phyloP scores from a whole-genome alignment of 2,113 vertebrate genomes.

The Isurus oxyrinchus region DNA sequence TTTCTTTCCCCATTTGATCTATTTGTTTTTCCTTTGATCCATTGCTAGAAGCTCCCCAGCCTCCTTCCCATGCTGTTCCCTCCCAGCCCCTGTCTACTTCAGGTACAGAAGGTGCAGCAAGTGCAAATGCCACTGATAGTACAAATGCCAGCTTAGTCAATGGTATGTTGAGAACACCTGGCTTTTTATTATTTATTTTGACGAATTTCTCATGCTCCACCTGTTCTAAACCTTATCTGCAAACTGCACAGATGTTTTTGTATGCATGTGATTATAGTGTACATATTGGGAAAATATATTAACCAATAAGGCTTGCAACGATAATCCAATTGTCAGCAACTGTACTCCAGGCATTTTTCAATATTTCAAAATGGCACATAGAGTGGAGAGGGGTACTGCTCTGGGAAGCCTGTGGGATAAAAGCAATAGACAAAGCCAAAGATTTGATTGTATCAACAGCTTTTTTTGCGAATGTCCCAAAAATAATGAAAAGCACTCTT shows the following conservation, averaged over 20 bases:
- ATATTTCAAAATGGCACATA: not conserved
- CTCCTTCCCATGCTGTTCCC: conserved; percentile 52
- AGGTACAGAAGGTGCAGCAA: conserved; percentile 88
- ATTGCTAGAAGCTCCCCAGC: conserved; percentile 90
- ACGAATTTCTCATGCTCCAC: conserved; percentile 44
- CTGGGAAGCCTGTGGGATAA: not conserved
- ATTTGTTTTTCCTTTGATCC: conserved; percentile 60
- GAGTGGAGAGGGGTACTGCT: not conserved
- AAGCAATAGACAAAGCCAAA: not conserved
- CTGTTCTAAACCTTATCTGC: not conserved
- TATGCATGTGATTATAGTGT: not conserved
- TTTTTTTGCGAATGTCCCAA: not conserved
- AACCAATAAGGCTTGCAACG: not conserved
- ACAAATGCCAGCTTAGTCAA: conserved; percentile 93
- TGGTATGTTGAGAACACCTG: conserved; percentile 84
- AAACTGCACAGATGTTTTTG: not conserved
- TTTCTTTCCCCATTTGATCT: conserved; percentile 48
- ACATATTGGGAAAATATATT: not conserved
- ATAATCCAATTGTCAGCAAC: not conserved
- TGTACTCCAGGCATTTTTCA: not conserved
- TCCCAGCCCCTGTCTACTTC: conserved; percentile 84
- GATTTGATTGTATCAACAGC: not conserved
- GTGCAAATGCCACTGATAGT: conserved; percentile 84
- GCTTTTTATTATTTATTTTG: conserved; percentile 52
- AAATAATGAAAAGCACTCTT: not conserved